phyloP scores from a whole-genome alignment of 2,888 invertebrate genomes.

The Doris montereyensis region DNA sequence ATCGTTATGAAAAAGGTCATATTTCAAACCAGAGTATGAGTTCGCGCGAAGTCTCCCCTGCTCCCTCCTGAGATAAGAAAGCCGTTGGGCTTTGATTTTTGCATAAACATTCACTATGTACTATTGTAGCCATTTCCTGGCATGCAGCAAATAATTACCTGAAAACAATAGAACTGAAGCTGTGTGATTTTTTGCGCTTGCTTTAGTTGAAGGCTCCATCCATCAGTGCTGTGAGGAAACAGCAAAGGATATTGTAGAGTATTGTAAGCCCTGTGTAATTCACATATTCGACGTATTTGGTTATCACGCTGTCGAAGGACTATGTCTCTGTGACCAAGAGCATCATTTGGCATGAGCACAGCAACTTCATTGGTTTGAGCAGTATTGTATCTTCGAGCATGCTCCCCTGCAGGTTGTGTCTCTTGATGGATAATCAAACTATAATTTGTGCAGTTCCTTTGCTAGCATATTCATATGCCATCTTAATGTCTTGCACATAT shows the following conservation, averaged over 20 bases:
- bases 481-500: too few species aligned
- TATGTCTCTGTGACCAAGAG: not conserved
- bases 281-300: not conserved
- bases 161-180: conserved; percentile 41
- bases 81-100: conserved; percentile 44
- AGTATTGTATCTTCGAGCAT: too few species aligned
- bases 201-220: conserved; percentile 36
- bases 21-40: conserved; percentile 55
- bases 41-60: conserved; percentile 38
- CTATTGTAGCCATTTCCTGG: not conserved
- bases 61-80: conserved; percentile 36
- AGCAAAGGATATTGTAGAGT: not conserved
- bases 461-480: too few species aligned
- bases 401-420: too few species aligned
- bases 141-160: conserved; percentile 14
- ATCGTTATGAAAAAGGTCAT: conserved; percentile 48
- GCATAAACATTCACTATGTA: conserved; percentile 44
- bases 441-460: too few species aligned
- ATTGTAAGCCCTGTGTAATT: not conserved
- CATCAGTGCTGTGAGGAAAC: conserved; percentile 37
- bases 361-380: not conserved
- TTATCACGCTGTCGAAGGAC: not conserved
- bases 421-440: too few species aligned
- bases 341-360: not conserved
- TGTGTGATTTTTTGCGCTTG: conserved; percentile 42